Evolutionary conservation across 2,113 vertebrate species (phyloP).

Genomic region (Ictidomys tridecemlineatus): DNA sequence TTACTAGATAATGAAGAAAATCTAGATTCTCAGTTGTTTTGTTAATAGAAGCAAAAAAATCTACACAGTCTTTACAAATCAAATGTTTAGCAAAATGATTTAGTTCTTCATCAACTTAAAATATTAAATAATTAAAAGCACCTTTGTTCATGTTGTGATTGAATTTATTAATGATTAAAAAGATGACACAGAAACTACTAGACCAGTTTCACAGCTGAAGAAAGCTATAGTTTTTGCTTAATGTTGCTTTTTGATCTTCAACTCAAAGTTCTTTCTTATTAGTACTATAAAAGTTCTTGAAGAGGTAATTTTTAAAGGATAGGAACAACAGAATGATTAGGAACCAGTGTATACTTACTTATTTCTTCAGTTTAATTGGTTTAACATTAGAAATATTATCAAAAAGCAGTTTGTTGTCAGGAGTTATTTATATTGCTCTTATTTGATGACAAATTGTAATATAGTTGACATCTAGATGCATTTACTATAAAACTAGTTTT

Average conservation of each 20-base stretch:
- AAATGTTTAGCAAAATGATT: neutral
- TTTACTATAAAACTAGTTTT: constrained; percentile 12
- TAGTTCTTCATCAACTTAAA: neutral
- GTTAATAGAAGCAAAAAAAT: neutral
- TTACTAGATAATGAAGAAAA: neutral
- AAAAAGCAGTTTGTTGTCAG: neutral
- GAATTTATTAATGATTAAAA: neutral
- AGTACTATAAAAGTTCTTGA: neutral
- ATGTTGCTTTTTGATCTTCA: neutral
- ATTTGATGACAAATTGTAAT: neutral
- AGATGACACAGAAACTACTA: neutral
- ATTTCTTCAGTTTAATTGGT: neutral
- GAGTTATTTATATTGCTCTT: neutral
- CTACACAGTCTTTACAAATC: neutral
- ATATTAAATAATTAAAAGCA: neutral
- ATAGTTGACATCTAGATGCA: neutral
- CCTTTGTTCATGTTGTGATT: neutral
- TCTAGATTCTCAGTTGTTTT: neutral
- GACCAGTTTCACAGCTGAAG: neutral
- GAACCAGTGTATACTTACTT: neutral
- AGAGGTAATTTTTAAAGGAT: neutral
- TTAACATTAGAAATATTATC: neutral
- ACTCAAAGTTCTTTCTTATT: neutral
- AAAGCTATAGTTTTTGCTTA: neutral
- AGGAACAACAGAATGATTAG: neutral